A percentile compares a stretch with the other conserved stretches of the same genome.
Evolutionary conservation across 2,797 vertebrate genomes (phyloP).

Genomic region (Neosilurus hyrtlii): DNA sequence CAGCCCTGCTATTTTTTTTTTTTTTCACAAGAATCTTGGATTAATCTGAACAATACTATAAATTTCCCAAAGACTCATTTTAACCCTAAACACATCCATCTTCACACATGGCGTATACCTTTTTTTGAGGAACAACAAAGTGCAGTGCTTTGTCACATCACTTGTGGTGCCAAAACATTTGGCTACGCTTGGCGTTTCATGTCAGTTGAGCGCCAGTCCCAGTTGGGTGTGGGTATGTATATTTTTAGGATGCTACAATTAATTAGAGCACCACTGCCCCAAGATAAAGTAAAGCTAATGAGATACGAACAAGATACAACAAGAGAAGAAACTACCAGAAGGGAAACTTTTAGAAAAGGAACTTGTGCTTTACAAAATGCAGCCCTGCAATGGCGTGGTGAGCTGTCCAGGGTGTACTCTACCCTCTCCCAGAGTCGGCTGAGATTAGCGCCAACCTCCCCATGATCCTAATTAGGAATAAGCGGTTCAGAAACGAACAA

Average conservation of each 20-base stretch:
- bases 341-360: neutral
- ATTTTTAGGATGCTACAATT: constrained; percentile 51
- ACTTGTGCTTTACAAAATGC: neutral
- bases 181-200: constrained; percentile 33
- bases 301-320: constrained; percentile 46
- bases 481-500: no score
- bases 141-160: constrained; percentile 35
- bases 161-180: constrained; percentile 43
- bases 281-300: constrained; percentile 50
- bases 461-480: no score
- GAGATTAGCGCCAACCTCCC: no score
- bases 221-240: constrained; percentile 42
- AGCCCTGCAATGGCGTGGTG: no score
- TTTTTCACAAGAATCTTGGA: neutral
- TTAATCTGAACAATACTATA: neutral
- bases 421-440: no score
- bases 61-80: neutral
- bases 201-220: constrained; percentile 41
- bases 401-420: no score
- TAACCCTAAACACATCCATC: neutral
- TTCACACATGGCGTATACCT: no score
- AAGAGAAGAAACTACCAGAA: constrained; percentile 10
- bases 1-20: no score
- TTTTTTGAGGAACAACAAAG: constrained; percentile 17
- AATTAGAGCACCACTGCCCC: constrained; percentile 45